Evolutionary conservation across 1,140 invertebrate genomes (phyloP).

Genomic region (Hylaeus anthracinus): DNA sequence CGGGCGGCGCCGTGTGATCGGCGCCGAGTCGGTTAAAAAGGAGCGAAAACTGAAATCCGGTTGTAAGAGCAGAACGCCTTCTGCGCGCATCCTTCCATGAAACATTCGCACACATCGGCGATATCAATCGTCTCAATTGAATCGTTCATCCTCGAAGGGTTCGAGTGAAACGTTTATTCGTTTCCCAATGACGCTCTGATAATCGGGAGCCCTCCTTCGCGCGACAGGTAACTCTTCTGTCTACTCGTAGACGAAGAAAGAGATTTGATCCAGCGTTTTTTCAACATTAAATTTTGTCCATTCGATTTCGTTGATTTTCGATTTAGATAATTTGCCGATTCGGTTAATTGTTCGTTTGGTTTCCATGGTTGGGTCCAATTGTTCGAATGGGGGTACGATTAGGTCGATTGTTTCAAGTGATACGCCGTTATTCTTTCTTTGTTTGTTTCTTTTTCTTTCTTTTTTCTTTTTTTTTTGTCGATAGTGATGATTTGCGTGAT

Average conservation of each 20-base stretch:
- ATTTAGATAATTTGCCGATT: background rate
- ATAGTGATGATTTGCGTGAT: slow-evolving; percentile 35
- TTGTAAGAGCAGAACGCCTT: slow-evolving; percentile 40
- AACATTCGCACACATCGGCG: slow-evolving; percentile 41
- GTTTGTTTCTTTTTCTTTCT: too few species aligned
- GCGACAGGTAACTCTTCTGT: background rate
- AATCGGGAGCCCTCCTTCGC: slow-evolving; percentile 11
- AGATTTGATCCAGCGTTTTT: slow-evolving; percentile 3
- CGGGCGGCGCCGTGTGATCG: background rate
- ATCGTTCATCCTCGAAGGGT: slow-evolving; percentile 4
- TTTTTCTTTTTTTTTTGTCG: background rate
- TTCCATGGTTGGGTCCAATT: slow-evolving; percentile 4
- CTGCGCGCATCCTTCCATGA: slow-evolving; percentile 47
- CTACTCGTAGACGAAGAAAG: background rate
- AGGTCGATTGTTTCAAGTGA: slow-evolving; percentile 44
- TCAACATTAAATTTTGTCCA: background rate
- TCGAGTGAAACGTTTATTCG: background rate
- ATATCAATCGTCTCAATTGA: background rate
- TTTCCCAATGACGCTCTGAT: background rate
- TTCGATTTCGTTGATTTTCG: background rate
- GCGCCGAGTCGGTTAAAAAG: slow-evolving; percentile 24
- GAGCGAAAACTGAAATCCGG: slow-evolving; percentile 54
- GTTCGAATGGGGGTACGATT: background rate
- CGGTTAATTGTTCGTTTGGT: background rate
- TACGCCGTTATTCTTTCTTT: slow-evolving; percentile 21